Conservation (phyloP, 2,797 vertebrate genomes). For the Silurus lanzhouensis region DNA sequence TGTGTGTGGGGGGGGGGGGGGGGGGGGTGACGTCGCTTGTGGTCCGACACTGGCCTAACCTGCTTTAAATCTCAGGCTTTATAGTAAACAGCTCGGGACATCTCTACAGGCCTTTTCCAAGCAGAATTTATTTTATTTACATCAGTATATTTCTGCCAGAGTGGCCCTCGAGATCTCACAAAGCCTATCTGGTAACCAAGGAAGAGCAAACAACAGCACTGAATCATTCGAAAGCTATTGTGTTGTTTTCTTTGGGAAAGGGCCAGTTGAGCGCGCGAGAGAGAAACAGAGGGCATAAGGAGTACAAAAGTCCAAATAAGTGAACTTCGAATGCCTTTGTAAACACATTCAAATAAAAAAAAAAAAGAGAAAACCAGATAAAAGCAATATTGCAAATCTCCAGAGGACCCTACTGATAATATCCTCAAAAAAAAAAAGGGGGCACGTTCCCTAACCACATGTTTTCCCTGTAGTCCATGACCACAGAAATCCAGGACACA, state of each 20-base stretch:
- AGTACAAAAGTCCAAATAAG: slow-evolving; percentile 38
- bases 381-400: slow-evolving; percentile 38
- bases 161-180: slow-evolving; percentile 67
- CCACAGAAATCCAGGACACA: not conserved
- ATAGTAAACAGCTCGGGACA: slow-evolving; percentile 77
- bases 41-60: slow-evolving; percentile 69
- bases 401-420: slow-evolving; percentile 9
- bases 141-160: slow-evolving; percentile 69
- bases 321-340: slow-evolving; percentile 36
- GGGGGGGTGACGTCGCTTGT: slow-evolving; percentile 50
- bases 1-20: too few species aligned
- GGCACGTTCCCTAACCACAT: slow-evolving; percentile 3
- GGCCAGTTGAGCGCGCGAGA: slow-evolving; percentile 56
- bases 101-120: slow-evolving; percentile 70
- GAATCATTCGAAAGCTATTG: slow-evolving; percentile 78
- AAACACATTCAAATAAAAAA: slow-evolving; percentile 41
- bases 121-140: slow-evolving; percentile 72
- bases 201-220: slow-evolving; percentile 75
- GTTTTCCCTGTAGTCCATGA: slow-evolving; percentile 11
- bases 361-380: not conserved
- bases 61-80: slow-evolving; percentile 77
- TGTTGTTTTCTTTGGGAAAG: slow-evolving; percentile 74
- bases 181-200: slow-evolving; percentile 65
- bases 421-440: slow-evolving; percentile 22
- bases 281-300: not conserved